Percentiles rank a stretch among this genome's conserved stretches.
Evolutionary conservation across 2,888 invertebrate species (phyloP).

Genomic region (Petrophora chlorosata): DNA sequence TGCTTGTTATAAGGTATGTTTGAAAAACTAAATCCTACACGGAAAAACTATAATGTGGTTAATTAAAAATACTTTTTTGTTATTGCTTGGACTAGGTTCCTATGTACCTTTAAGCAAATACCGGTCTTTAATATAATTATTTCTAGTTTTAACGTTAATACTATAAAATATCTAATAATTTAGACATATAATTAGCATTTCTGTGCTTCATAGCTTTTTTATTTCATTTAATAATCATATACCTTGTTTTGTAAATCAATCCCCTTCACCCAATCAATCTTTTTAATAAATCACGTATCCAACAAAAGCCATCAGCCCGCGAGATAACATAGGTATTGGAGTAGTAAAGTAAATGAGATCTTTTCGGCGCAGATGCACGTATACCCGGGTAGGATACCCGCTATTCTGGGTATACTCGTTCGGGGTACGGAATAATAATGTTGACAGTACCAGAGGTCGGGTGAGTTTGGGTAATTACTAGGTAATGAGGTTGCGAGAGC

Average conservation of each 20-base stretch:
- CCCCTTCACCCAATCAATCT: constrained; percentile 34
- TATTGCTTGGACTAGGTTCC: too few relatives aligned
- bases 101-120: too few relatives aligned
- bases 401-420: constrained; percentile 19
- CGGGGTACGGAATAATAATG: constrained; percentile 18
- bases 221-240: too few relatives aligned
- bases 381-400: constrained; percentile 29
- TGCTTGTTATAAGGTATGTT: too few relatives aligned
- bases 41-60: too few relatives aligned
- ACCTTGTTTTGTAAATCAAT: constrained; percentile 22
- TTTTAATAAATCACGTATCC: constrained; percentile 49
- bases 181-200: too few relatives aligned
- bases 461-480: constrained; percentile 17
- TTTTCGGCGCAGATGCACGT: constrained; percentile 60
- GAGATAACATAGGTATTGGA: constrained; percentile 48
- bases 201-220: too few relatives aligned
- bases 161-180: too few relatives aligned
- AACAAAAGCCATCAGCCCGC: constrained; percentile 45
- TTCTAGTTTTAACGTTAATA: too few relatives aligned
- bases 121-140: too few relatives aligned
- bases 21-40: too few relatives aligned
- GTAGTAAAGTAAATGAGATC: constrained; percentile 62
- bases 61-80: too few relatives aligned
- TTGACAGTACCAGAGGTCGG: constrained; percentile 22
- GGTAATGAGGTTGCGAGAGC: constrained; percentile 13